These are phyloP conservation scores for Hesperophylax magnus DNA, from an alignment of 1,140 invertebrate species.

Conservation along the genomic window DNA sequence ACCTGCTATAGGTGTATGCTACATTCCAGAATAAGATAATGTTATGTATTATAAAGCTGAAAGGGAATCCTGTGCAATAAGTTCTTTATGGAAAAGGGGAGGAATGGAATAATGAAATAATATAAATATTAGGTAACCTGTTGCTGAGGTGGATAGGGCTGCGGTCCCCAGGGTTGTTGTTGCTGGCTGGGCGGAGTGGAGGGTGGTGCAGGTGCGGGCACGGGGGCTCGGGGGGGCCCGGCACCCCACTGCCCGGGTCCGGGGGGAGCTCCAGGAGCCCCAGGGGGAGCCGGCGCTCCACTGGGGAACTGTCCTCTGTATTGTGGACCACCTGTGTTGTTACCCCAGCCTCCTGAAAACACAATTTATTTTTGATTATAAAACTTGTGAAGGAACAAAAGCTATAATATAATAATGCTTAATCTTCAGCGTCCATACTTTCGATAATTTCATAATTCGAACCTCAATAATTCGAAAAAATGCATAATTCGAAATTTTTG, in stretches of 20 bases:
- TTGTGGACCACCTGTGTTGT: constrained; percentile 50
- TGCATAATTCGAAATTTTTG: too few species aligned
- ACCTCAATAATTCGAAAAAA: too few species aligned
- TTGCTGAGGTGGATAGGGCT: constrained; percentile 55
- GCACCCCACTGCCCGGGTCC: constrained; percentile 46
- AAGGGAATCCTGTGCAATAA: too few species aligned
- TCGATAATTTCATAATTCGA: too few species aligned
- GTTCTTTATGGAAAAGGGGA: too few species aligned
- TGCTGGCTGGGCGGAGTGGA: constrained; percentile 62
- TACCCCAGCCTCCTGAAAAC: constrained; percentile 48
- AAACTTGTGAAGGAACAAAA: too few species aligned
- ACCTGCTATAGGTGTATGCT: neutral
- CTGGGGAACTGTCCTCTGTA: constrained; percentile 52
- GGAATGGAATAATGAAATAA: too few species aligned
- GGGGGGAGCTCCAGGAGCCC: constrained; percentile 24
- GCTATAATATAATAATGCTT: too few species aligned
- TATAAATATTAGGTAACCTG: neutral
- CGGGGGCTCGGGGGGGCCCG: constrained; percentile 52
- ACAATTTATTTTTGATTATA: neutral
- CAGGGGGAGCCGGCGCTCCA: constrained; percentile 33
- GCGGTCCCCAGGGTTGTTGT: constrained; percentile 60
- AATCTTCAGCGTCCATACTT: too few species aligned
- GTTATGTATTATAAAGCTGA: too few species aligned
- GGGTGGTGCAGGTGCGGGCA: constrained; percentile 60
- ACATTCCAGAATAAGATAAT: too few species aligned